These are phyloP conservation scores for Buphagus erythrorhynchus DNA, from an alignment of 2,797 vertebrate species.

Conservation along the genomic window DNA sequence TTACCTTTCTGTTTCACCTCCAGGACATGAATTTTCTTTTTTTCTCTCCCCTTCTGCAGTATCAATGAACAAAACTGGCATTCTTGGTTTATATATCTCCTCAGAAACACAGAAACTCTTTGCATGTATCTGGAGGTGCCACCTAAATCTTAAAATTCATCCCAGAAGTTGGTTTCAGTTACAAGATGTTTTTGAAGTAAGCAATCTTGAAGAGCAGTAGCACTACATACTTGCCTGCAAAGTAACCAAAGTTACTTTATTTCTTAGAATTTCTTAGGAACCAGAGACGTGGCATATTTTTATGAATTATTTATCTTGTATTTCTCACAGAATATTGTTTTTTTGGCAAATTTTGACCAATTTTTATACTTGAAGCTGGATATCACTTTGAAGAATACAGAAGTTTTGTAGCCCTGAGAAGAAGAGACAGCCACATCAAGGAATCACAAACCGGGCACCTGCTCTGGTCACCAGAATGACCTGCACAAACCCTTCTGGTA, in stretches of 20 bases:
- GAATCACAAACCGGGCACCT: neutral
- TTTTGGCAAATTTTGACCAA: neutral
- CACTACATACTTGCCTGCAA: neutral
- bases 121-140: neutral
- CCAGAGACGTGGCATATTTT: neutral
- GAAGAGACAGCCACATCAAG: neutral
- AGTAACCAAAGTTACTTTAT: neutral
- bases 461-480: neutral
- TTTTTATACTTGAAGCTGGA: neutral
- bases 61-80: neutral
- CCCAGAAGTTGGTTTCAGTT: neutral
- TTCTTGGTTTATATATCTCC: neutral
- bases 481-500: neutral
- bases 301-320: neutral
- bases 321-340: neutral
- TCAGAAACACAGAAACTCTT: neutral
- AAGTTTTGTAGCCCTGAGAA: neutral
- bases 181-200: conserved; percentile 8
- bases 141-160: neutral
- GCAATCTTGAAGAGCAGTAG: neutral
- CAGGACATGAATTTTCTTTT: neutral
- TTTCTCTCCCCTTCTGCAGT: neutral
- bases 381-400: neutral
- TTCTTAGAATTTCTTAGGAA: neutral
- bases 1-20: neutral